A percentile compares a stretch with the other conserved stretches of the same genome.
These are phyloP conservation scores for Charadrius vociferus DNA, from an alignment of 2,113 vertebrate genomes.

Conservation along the genomic window DNA sequence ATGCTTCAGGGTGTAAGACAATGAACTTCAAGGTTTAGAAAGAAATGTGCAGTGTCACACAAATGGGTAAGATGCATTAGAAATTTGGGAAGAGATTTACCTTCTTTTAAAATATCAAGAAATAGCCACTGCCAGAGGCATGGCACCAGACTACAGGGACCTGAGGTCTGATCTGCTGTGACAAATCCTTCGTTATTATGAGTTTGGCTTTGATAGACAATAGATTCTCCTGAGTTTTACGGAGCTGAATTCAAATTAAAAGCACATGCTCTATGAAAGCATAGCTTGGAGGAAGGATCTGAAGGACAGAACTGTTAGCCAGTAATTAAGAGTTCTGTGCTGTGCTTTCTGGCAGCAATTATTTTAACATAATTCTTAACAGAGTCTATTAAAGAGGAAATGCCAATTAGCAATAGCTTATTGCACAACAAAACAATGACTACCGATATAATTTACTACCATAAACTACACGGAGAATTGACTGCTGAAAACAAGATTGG, in stretches of 20 bases:
- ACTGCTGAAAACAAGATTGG: slow-evolving; percentile 60
- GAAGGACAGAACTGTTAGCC: slow-evolving; percentile 70
- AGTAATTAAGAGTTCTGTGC: slow-evolving; percentile 72
- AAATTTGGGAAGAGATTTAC: slow-evolving; percentile 1
- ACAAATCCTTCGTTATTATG: slow-evolving; percentile 25
- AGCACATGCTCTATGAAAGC: slow-evolving; percentile 57
- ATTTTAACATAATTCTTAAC: slow-evolving; percentile 74
- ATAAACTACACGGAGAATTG: slow-evolving; percentile 46
- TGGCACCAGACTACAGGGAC: slow-evolving; percentile 22
- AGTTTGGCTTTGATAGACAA: slow-evolving; percentile 62
- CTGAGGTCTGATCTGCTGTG: slow-evolving; percentile 33
- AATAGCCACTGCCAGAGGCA: slow-evolving; percentile 46
- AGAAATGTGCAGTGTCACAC: neutral
- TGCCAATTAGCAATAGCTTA: slow-evolving; percentile 65
- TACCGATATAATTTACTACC: slow-evolving; percentile 57
- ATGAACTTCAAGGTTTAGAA: slow-evolving; percentile 23
- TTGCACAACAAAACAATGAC: slow-evolving; percentile 65
- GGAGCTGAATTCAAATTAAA: slow-evolving; percentile 61
- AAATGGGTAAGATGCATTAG: slow-evolving; percentile 10
- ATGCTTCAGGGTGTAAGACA: slow-evolving; percentile 1
- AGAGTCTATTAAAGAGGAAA: slow-evolving; percentile 72
- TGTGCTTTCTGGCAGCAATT: slow-evolving; percentile 70
- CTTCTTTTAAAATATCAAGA: slow-evolving; percentile 39
- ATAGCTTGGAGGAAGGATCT: slow-evolving; percentile 70
- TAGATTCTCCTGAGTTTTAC: slow-evolving; percentile 52